Percentiles rank a stretch among this genome's conserved stretches.
phyloP scores from a whole-genome alignment of 1,140 invertebrate genomes.

The Ceratina australensis region DNA sequence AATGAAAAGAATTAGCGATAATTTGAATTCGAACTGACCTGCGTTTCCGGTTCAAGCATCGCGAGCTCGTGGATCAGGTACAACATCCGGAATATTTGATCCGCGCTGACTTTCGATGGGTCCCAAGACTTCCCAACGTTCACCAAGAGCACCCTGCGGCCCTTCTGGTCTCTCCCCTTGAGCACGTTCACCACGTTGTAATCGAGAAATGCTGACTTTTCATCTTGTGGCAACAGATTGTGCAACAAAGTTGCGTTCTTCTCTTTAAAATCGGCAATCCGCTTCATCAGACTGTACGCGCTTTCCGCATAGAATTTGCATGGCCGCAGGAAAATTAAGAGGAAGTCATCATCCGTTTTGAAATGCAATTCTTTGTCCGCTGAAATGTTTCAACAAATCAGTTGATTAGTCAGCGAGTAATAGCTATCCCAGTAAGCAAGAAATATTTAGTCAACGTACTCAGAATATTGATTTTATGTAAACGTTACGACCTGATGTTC shows the following conservation, averaged over 20 bases:
- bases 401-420: no score
- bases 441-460: no score
- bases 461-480: no score
- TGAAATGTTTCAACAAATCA: slow-evolving; percentile 56
- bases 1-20: no score
- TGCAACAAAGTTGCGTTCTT: slow-evolving; percentile 84
- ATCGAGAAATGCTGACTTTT: slow-evolving; percentile 83
- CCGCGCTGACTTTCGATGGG: slow-evolving; percentile 84
- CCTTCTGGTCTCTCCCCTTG: slow-evolving; percentile 84
- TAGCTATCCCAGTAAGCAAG: no score
- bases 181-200: slow-evolving; percentile 88
- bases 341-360: slow-evolving; percentile 86
- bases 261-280: slow-evolving; percentile 86
- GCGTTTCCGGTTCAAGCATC: slow-evolving; percentile 86
- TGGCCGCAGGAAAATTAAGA: slow-evolving; percentile 87
- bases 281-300: slow-evolving; percentile 87
- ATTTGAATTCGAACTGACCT: slow-evolving; percentile 73
- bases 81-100: slow-evolving; percentile 88
- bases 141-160: slow-evolving; percentile 82
- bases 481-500: no score
- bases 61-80: slow-evolving; percentile 89
- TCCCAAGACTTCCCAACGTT: slow-evolving; percentile 86
- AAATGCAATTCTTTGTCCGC: slow-evolving; percentile 82
- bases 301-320: slow-evolving; percentile 90
- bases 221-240: slow-evolving; percentile 83